These are phyloP conservation scores for Dendronephthya gigantea DNA, from an alignment of 64 coral and sea anemone species.

Conservation along the genomic window DNA sequence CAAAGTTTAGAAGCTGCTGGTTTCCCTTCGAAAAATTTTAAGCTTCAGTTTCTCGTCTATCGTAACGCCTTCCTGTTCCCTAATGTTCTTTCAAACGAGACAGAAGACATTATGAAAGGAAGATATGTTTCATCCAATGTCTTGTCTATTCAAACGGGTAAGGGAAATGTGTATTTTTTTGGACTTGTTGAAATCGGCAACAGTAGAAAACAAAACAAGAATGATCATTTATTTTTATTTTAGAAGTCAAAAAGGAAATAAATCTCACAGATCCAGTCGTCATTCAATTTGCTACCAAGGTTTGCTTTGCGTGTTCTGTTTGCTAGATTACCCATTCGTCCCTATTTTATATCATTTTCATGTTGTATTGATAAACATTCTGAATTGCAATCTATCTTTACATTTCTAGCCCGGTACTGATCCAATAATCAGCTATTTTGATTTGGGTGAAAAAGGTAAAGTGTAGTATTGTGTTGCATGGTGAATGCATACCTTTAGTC, in stretches of 20 bases:
- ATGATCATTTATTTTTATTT: neutral
- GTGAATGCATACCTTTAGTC: neutral
- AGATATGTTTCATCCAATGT: neutral
- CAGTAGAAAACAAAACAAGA: neutral
- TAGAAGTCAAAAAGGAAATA: neutral
- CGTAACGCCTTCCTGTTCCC: neutral
- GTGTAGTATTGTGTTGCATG: neutral
- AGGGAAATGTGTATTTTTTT: neutral
- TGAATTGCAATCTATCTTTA: neutral
- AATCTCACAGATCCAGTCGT: neutral
- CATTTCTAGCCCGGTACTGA: neutral
- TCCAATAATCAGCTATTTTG: slow-evolving; percentile 4
- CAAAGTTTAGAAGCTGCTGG: neutral
- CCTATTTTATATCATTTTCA: no score
- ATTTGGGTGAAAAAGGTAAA: neutral
- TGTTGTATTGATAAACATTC: neutral
- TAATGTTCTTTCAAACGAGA: neutral
- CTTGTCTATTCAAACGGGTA: neutral
- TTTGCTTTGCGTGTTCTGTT: neutral
- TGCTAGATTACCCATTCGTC: neutral
- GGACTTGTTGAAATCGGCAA: neutral
- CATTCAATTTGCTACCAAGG: neutral
- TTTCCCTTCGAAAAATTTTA: neutral
- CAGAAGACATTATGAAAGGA: neutral
- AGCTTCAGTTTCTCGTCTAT: neutral